Evolutionary conservation across 2,113 vertebrate species (phyloP).

Genomic region (Cololabis saira): DNA sequence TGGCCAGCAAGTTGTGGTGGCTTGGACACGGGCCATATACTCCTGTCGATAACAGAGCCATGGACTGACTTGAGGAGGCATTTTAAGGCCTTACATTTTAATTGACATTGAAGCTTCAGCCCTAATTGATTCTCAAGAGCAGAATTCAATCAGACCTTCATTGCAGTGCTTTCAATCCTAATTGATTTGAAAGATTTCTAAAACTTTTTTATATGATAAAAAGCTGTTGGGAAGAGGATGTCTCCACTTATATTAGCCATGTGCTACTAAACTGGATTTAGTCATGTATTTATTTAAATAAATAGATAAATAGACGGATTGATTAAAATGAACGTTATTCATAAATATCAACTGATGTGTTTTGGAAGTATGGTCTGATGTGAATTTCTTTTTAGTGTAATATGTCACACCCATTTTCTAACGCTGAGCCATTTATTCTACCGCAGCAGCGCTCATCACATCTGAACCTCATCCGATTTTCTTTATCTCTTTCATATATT

Average conservation of each 20-base stretch:
- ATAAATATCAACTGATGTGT: background rate
- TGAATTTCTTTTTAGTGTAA: background rate
- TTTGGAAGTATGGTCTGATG: background rate
- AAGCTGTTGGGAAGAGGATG: background rate
- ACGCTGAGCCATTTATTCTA: background rate
- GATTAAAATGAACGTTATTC: background rate
- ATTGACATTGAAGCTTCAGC: slow-evolving; percentile 53
- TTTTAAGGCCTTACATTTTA: slow-evolving; percentile 70
- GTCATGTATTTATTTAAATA: background rate
- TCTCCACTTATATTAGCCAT: background rate
- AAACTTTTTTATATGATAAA: slow-evolving; percentile 5
- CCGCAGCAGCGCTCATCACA: background rate
- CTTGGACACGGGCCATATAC: slow-evolving; percentile 75
- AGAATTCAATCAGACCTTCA: slow-evolving; percentile 34
- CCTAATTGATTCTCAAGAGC: slow-evolving; percentile 45
- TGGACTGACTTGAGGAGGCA: slow-evolving; percentile 60
- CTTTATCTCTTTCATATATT: slow-evolving; percentile 47
- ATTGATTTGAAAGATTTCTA: slow-evolving; percentile 3
- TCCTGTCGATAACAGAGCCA: slow-evolving; percentile 64
- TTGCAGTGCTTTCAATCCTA: slow-evolving; percentile 19
- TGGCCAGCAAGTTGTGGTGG: slow-evolving; percentile 62
- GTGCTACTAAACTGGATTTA: slow-evolving; percentile 8
- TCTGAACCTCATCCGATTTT: slow-evolving; percentile 14
- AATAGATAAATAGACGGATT: background rate
- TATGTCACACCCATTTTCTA: background rate